Conservation (phyloP, 2,888 invertebrate species). For the Galerucella nymphaeae region DNA sequence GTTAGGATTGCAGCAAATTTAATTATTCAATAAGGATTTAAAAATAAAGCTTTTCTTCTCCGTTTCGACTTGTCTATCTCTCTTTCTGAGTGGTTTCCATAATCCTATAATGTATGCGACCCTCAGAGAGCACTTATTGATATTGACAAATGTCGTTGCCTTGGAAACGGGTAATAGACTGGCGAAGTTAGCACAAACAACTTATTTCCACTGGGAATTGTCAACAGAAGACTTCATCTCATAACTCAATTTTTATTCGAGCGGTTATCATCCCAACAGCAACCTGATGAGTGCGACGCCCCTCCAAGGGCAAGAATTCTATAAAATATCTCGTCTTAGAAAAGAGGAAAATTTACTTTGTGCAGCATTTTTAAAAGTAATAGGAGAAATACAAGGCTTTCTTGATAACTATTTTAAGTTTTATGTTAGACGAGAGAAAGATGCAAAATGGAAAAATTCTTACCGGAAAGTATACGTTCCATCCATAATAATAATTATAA, state of each 20-base stretch:
- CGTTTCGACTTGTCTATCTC: conserved; percentile 8
- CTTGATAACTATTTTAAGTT: neutral
- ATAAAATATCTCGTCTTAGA: conserved; percentile 19
- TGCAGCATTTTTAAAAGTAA: conserved; percentile 11
- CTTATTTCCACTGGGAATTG: conserved; percentile 65
- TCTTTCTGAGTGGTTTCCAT: conserved; percentile 24
- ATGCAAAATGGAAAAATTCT: neutral
- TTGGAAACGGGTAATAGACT: conserved; percentile 59
- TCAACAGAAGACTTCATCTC: conserved; percentile 64
- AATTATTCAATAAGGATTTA: conserved; percentile 19
- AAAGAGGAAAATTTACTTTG: conserved; percentile 27
- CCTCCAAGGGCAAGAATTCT: conserved; percentile 11
- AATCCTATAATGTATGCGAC: conserved; percentile 35
- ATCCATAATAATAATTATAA: too few relatives aligned
- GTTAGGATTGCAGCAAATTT: conserved; percentile 1
- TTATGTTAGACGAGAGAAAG: neutral
- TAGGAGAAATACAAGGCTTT: neutral
- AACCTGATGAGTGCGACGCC: conserved; percentile 55
- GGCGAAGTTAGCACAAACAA: conserved; percentile 64
- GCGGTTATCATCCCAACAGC: conserved; percentile 58
- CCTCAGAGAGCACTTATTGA: conserved; percentile 56
- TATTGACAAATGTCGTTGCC: conserved; percentile 61
- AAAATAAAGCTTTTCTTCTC: conserved; percentile 5
- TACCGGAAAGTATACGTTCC: neutral
- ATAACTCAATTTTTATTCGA: conserved; percentile 65